Percentiles rank a stretch among this genome's conserved stretches.
Conservation (phyloP, 2,888 invertebrate species). For the Nipponacmea schrenckii region DNA sequence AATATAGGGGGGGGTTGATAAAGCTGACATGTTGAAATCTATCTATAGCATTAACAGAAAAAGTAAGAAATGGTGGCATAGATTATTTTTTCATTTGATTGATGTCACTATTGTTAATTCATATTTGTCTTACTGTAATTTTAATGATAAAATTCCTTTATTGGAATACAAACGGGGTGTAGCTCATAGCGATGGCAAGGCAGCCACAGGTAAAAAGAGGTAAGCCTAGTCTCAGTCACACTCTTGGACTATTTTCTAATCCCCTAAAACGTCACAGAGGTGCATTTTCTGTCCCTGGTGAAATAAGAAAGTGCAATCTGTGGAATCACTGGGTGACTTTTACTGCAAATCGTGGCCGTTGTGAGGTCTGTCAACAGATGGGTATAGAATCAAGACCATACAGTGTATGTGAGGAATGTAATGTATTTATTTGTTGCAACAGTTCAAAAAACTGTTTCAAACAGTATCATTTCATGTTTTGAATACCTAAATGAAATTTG, state of each 20-base stretch:
- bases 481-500: too few species aligned
- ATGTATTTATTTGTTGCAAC: background rate
- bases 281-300: background rate
- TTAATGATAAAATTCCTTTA: background rate
- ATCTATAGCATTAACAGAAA: conserved; percentile 23
- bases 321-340: background rate
- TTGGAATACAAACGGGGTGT: background rate
- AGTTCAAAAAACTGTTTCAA: background rate
- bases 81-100: conserved; percentile 21
- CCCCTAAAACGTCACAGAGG: background rate
- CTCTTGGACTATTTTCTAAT: background rate
- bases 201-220: conserved; percentile 1
- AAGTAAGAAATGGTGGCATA: conserved; percentile 25
- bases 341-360: background rate
- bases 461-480: background rate
- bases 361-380: background rate
- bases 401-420: background rate
- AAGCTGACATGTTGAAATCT: conserved; percentile 17
- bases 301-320: background rate
- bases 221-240: too few species aligned
- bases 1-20: conserved; percentile 24
- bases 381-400: background rate
- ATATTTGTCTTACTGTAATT: background rate
- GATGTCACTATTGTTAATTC: conserved; percentile 3
- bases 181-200: background rate